These are phyloP conservation scores for Apostichopus japonicus DNA, from an alignment of 35 echinoderm and acorn worm genomes.

Conservation along the genomic window DNA sequence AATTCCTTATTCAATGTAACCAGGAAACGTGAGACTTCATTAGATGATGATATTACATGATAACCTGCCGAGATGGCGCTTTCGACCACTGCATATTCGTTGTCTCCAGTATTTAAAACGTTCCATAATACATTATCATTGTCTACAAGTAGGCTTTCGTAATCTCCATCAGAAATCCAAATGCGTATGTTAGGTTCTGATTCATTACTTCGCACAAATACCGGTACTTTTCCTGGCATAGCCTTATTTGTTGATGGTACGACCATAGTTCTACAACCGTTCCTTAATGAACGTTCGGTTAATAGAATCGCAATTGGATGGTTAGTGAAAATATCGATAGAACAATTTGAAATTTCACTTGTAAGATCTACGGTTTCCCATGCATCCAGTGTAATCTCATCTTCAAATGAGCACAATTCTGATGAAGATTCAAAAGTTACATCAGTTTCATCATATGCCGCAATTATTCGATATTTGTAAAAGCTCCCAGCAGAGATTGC, in stretches of 20 bases:
- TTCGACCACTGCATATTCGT: neutral
- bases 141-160: neutral
- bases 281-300: neutral
- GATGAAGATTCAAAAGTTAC: neutral
- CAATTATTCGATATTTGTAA: neutral
- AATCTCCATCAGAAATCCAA: neutral
- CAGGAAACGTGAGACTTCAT: neutral
- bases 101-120: neutral
- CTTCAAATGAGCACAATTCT: neutral
- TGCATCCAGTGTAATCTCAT: neutral
- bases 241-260: slow-evolving; percentile 8
- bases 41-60: neutral
- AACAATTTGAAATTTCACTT: neutral
- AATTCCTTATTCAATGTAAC: neutral
- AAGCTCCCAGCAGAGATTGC: neutral
- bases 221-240: neutral
- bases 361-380: neutral
- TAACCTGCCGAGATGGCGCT: neutral
- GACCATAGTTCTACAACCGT: neutral
- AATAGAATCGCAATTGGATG: neutral
- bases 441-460: neutral
- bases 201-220: neutral
- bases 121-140: neutral
- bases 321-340: neutral
- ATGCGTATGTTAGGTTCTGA: neutral